Evolutionary conservation across 2,888 invertebrate genomes (phyloP).

Genomic region (Horisme vitalbata): DNA sequence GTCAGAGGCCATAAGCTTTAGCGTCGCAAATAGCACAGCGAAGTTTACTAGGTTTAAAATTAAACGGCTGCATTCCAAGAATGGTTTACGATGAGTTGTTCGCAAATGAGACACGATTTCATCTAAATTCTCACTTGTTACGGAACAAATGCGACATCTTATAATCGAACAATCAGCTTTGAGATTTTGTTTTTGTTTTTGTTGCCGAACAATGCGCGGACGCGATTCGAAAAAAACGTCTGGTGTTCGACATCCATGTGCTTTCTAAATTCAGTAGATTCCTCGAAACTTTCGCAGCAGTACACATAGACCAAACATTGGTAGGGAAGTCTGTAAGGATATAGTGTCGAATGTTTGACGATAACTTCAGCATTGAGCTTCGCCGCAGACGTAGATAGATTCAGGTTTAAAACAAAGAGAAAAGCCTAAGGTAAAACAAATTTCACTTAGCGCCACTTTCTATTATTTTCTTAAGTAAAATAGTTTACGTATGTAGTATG

Average conservation of each 20-base stretch:
- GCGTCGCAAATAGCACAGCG: conserved; percentile 58
- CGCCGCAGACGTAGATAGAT: conserved; percentile 58
- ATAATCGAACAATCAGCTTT: conserved; percentile 69
- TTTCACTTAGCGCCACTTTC: no score
- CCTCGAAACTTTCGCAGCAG: conserved; percentile 65
- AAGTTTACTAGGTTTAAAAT: conserved; percentile 55
- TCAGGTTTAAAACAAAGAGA: conserved; percentile 77
- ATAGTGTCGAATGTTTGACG: conserved; percentile 71
- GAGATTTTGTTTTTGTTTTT: conserved; percentile 62
- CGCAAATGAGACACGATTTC: conserved; percentile 58
- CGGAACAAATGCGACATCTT: conserved; percentile 59
- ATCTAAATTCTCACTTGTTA: conserved; percentile 47
- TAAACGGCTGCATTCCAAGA: conserved; percentile 67
- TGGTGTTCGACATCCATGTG: conserved; percentile 68
- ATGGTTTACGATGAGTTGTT: conserved; percentile 49
- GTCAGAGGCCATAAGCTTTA: conserved; percentile 56
- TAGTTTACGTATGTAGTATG: no score
- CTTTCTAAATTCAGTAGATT: conserved; percentile 55
- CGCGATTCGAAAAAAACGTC: conserved; percentile 59
- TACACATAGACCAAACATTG: conserved; percentile 71
- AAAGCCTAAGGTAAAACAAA: no score
- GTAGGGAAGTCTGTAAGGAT: conserved; percentile 73
- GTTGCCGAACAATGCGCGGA: conserved; percentile 57
- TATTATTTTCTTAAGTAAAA: no score
- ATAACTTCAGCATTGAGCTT: conserved; percentile 73